Conservation (phyloP, 2,888 invertebrate species). For the Lysandra bellargus region DNA sequence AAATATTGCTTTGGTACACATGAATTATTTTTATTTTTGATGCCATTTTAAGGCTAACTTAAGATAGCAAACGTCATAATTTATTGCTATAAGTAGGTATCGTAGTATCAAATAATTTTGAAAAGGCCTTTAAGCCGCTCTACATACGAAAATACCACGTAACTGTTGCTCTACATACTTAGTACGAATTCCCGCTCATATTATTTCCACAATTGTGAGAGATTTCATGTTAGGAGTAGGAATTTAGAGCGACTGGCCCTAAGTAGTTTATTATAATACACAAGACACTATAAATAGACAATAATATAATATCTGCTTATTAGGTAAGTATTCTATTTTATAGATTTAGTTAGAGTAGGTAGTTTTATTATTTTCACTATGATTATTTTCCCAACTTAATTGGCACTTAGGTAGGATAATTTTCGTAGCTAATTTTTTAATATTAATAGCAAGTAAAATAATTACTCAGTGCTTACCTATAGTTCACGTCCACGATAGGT, state of each 20-base stretch:
- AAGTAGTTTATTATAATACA: neutral
- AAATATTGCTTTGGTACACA: slow-evolving; percentile 44
- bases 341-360: neutral
- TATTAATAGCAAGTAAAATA: neutral
- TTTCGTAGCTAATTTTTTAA: neutral
- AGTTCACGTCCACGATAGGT: neutral
- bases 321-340: neutral
- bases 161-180: slow-evolving; percentile 6
- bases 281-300: neutral
- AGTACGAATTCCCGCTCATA: neutral
- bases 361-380: neutral
- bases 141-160: slow-evolving; percentile 12
- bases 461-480: neutral
- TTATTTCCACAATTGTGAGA: neutral
- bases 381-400: neutral
- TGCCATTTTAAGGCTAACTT: neutral
- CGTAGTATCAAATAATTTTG: neutral
- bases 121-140: neutral
- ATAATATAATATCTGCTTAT: neutral
- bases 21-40: neutral
- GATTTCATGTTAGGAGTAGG: neutral
- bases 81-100: neutral
- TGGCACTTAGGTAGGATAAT: neutral
- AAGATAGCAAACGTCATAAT: neutral
- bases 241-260: slow-evolving; percentile 1